phyloP scores from a whole-genome alignment of 2,888 invertebrate species.

The Tenthredo scrophulariae region DNA sequence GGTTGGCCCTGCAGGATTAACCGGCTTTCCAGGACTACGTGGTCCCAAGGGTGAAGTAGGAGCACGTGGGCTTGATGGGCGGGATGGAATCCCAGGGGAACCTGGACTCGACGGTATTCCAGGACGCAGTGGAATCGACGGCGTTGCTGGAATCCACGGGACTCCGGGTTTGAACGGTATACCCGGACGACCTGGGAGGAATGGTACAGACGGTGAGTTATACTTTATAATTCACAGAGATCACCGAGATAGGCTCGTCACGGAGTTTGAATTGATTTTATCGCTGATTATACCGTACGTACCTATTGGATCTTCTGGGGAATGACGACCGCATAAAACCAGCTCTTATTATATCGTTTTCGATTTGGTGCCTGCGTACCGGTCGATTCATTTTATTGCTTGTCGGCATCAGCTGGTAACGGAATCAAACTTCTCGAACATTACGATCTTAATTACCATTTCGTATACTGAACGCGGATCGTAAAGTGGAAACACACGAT shows the following conservation, averaged over 20 bases:
- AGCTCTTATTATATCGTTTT: slow-evolving; percentile 7
- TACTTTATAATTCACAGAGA: not conserved
- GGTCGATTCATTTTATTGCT: slow-evolving; percentile 35
- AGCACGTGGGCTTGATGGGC: slow-evolving; percentile 88
- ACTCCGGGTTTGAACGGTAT: slow-evolving; percentile 86
- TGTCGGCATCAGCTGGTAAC: slow-evolving; percentile 22
- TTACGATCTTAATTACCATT: slow-evolving; percentile 31
- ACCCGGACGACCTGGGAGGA: slow-evolving; percentile 85
- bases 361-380: not conserved
- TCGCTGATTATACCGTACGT: not conserved
- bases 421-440: not conserved
- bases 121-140: slow-evolving; percentile 91
- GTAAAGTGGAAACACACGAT: not conserved
- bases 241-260: too few relatives aligned
- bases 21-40: slow-evolving; percentile 79
- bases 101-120: slow-evolving; percentile 93
- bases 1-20: slow-evolving; percentile 86
- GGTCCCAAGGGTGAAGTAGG: slow-evolving; percentile 83
- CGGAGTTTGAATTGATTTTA: not conserved
- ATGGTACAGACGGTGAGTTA: slow-evolving; percentile 84
- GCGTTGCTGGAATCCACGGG: slow-evolving; percentile 86
- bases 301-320: not conserved
- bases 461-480: not conserved
- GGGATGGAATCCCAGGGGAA: slow-evolving; percentile 94
- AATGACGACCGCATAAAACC: not conserved